Evolutionary conservation across 2,888 invertebrate genomes (phyloP).

Genomic region (Mesochorus sp.): DNA sequence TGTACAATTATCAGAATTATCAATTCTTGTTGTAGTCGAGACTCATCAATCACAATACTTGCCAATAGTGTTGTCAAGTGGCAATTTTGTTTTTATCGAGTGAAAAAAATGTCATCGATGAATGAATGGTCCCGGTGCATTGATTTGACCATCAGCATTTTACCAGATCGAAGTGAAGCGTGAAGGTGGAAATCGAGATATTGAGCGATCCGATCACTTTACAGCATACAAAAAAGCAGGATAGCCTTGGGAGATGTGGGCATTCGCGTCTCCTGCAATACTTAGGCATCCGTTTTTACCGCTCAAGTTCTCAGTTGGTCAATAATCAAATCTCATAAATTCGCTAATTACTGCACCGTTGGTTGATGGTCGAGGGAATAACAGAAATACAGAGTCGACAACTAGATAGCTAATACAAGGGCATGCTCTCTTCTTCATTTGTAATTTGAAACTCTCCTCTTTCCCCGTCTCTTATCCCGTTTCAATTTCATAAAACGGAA

Average conservation of each 20-base stretch:
- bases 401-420: neutral
- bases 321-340: constrained; percentile 73
- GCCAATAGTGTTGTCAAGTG: too few relatives aligned
- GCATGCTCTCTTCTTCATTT: neutral
- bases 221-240: constrained; percentile 58
- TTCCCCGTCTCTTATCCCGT: constrained; percentile 8
- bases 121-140: too few relatives aligned
- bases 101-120: too few relatives aligned
- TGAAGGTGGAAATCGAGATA: neutral
- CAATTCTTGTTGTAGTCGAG: too few relatives aligned
- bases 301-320: constrained; percentile 66
- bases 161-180: neutral
- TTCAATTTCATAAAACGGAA: constrained; percentile 39
- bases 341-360: constrained; percentile 69
- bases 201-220: constrained; percentile 51
- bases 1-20: too few relatives aligned
- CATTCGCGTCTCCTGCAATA: constrained; percentile 57
- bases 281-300: neutral
- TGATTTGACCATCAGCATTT: too few relatives aligned
- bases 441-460: neutral
- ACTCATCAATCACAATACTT: too few relatives aligned
- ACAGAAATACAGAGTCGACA: constrained; percentile 23
- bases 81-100: too few relatives aligned
- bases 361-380: constrained; percentile 39
- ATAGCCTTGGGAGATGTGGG: constrained; percentile 38